Base-by-base conservation (phyloP, 2,113 vertebrate species). In the Sinocyclocheilus anophthalmus region DNA sequence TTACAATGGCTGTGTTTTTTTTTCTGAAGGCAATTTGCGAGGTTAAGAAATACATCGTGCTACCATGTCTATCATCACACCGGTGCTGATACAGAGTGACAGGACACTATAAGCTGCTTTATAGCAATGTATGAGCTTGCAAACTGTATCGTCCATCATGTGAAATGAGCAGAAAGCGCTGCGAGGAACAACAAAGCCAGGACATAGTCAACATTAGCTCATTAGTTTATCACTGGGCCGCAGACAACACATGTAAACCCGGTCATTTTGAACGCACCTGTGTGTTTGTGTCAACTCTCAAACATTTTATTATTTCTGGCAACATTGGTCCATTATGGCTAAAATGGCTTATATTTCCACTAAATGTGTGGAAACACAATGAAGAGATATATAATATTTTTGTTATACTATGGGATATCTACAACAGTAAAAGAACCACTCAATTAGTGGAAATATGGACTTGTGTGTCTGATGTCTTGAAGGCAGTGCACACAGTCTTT, bases 181-280 rank as follows among this genome's bases (percentile, higher is more conserved):
- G 63, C 5, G 24, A 50, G 69, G n/a, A 76, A 39, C 61, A 57
- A 57, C 67, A 81, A 85, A 72, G 63, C 22, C 39, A 30, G 20
- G 48, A 26, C 45, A 37, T 72, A 48, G 79, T 67, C 24, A 4
- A 45, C 16, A 37, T 70, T 72, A 83, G 48, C 63, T 50, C 61
- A 70, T 70, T 83, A 72, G 65, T 83, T 72, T 72, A 70, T 72
- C 24, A 48, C 22, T 13, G 97, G 97, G 97, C 97, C 97, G 97
- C 98, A 96, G 96, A 96, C 96, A 96, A 11, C 10, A 96, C 96
- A 96, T 45, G 45, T 11, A 45, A 95, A 96, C 96, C 96, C 94
- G 92, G 91, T 89, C 88, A 90, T 88, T 88, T 69, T 70, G 42
- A 83, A 9, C 42, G 55, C 30, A 42, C 61, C 14, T 5, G 14